Conservation (phyloP, 92 coral and sea anemone genomes). For the Zoanthus solanderi region DNA sequence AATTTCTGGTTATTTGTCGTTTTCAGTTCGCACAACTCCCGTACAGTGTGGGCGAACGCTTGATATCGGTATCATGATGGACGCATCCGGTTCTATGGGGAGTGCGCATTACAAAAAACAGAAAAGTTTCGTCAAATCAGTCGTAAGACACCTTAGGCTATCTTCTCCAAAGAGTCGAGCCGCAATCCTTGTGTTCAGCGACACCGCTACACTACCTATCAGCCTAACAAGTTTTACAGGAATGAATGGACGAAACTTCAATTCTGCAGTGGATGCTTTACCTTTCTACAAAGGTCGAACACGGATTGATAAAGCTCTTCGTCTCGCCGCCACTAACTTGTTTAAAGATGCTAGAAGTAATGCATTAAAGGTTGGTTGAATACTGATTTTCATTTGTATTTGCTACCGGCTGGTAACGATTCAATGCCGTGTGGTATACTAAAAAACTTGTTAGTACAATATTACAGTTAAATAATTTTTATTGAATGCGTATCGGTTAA, state of each 20-base stretch:
- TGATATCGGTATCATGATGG: constrained; percentile 91
- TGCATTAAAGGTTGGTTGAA: constrained; percentile 64
- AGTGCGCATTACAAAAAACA: constrained; percentile 72
- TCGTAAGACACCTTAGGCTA: constrained; percentile 77
- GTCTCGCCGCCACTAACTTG: constrained; percentile 68
- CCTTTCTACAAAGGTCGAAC: constrained; percentile 87
- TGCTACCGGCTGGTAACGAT: background rate
- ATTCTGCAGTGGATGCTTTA: constrained; percentile 67
- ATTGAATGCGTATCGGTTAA: too few relatives aligned
- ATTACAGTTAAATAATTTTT: too few relatives aligned
- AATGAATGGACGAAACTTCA: constrained; percentile 68
- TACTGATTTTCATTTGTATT: background rate
- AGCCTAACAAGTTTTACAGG: constrained; percentile 71
- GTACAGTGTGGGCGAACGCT: constrained; percentile 75
- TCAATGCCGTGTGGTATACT: too few relatives aligned
- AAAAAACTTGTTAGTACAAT: too few relatives aligned
- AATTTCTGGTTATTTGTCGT: background rate
- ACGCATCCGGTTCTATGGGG: constrained; percentile 92
- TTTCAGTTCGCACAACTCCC: constrained; percentile 65
- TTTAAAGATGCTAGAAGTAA: constrained; percentile 70
- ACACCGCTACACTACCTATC: constrained; percentile 80
- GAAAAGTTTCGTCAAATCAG: constrained; percentile 83
- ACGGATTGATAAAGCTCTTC: constrained; percentile 86
- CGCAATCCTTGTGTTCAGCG: constrained; percentile 92
- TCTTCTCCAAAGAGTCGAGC: constrained; percentile 89